Base-by-base conservation (phyloP, 1,140 invertebrate species). In the Drosophila bipectinata region DNA sequence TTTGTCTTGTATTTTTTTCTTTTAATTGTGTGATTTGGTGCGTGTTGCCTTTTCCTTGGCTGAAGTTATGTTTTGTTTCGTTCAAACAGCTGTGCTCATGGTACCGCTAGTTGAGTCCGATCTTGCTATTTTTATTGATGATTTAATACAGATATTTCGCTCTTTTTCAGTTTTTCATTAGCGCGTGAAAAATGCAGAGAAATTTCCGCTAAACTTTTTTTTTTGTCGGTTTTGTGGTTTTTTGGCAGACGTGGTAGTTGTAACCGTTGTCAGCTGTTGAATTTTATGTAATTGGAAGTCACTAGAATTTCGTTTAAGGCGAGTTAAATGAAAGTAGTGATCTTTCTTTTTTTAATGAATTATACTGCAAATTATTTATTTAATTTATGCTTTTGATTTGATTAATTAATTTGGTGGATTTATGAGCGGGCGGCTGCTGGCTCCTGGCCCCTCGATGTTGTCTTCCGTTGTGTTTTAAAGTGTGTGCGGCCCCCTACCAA, bases 111-210 rank as follows among this genome's bases (percentile, higher is more conserved):
- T 57, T 63, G 54, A 73, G 39, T 64, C 47, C 15, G 15, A 32
- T 61, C 44, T 72, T 67, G 77, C 76, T 87, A 88, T 87, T 89
- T 85, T 72, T 78, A 78, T 64, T 83, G 84, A 87, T 87, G 83
- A 87, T 79, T 89, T 83, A 87, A 87, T 89, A 73, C 60, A 64
- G 41, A 62, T 72, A 72, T 72, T 68, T 73, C 9, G 37, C 52
- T 60, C 37, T 68, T 30, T 55, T 39, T 64, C 64, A 55, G 68
- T 78, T 60, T 85, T 82, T 81, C 83, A 85, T 53, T 53, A 51
- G 73, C 82, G 68, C 82, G 64, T 83, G 55, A 63, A 79, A 84
- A 64, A 69, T 55, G 60, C 61, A 69, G 57, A 83, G 48, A 61
- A 47, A 60, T 57, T 74, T 47, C 44, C 59, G 60, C 53, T 26